A percentile compares a stretch with the other conserved stretches of the same genome.
Evolutionary conservation across 2,888 invertebrate genomes (phyloP).

Genomic region (Dolomedes plantarius): DNA sequence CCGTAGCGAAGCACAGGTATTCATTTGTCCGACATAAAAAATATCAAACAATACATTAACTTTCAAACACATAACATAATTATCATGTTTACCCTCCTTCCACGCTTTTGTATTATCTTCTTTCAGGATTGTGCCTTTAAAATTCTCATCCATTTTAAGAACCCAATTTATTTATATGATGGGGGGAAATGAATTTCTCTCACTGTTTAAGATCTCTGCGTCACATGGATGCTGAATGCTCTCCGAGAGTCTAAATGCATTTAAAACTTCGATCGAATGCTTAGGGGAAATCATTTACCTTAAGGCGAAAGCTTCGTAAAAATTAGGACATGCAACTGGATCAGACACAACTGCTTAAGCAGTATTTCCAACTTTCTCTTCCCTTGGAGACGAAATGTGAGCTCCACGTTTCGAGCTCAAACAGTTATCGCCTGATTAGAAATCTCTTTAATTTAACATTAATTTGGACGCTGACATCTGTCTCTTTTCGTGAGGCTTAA

Average conservation of each 20-base stretch:
- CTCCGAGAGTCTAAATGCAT: conserved; percentile 1
- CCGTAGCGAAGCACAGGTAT: too few relatives aligned
- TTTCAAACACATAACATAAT: too few relatives aligned
- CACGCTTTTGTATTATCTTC: too few relatives aligned
- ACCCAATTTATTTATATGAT: too few relatives aligned
- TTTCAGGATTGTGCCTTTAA: too few relatives aligned
- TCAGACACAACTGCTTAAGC: neutral
- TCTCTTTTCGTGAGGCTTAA: neutral
- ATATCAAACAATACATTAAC: too few relatives aligned
- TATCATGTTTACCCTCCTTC: too few relatives aligned
- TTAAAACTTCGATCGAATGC: neutral
- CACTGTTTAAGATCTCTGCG: too few relatives aligned
- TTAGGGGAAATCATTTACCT: neutral
- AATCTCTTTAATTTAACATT: neutral
- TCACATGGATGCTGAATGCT: too few relatives aligned
- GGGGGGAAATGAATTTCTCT: too few relatives aligned
- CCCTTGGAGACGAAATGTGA: neutral
- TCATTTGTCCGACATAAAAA: too few relatives aligned
- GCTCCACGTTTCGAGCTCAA: neutral
- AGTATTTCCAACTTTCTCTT: neutral
- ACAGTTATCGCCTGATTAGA: neutral
- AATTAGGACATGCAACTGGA: neutral
- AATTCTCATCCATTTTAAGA: too few relatives aligned
- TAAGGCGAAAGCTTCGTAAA: neutral
- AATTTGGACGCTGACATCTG: neutral